Percentiles rank a stretch among this genome's conserved stretches.
phyloP scores from a whole-genome alignment of 1,140 invertebrate genomes.

The Oryctes rhinoceros region DNA sequence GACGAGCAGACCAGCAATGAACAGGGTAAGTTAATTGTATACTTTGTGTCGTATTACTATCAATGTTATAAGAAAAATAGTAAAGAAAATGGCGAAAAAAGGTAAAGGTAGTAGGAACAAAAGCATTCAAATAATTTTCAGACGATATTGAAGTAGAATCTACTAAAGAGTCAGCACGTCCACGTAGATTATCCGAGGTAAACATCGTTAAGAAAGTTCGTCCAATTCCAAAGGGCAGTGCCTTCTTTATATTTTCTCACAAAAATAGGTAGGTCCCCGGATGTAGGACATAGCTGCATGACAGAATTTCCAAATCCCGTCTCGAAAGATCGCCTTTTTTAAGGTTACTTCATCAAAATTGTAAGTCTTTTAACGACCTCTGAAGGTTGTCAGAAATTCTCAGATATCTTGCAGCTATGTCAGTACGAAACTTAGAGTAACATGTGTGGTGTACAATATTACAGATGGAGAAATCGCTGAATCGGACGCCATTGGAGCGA shows the following conservation, averaged over 20 bases:
- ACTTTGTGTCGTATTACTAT: not conserved
- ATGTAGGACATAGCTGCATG: conserved; percentile 59
- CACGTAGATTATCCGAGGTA: conserved; percentile 90
- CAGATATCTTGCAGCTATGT: conserved; percentile 58
- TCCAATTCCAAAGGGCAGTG: conserved; percentile 92
- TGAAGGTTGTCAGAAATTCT: not conserved
- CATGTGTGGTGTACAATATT: conserved; percentile 57
- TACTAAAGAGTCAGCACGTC: conserved; percentile 72
- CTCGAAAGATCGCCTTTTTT: too few species aligned
- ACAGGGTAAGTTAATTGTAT: conserved; percentile 58
- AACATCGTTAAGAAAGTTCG: conserved; percentile 87
- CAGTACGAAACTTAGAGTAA: conserved; percentile 56
- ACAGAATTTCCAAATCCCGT: conserved; percentile 37
- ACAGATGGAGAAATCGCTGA: conserved; percentile 61
- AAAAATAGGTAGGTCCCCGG: conserved; percentile 81
- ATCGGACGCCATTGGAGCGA: conserved; percentile 73
- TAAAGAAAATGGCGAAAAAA: conserved; percentile 24
- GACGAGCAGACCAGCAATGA: conserved; percentile 65
- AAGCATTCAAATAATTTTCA: conserved; percentile 56
- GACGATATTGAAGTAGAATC: conserved; percentile 61
- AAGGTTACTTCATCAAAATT: not conserved
- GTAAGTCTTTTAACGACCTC: not conserved
- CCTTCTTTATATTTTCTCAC: conserved; percentile 96
- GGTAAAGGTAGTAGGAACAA: conserved; percentile 47
- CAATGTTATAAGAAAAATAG: not conserved